Base-by-base conservation (phyloP, 2,888 invertebrate species). In the Arctia plantaginis region DNA sequence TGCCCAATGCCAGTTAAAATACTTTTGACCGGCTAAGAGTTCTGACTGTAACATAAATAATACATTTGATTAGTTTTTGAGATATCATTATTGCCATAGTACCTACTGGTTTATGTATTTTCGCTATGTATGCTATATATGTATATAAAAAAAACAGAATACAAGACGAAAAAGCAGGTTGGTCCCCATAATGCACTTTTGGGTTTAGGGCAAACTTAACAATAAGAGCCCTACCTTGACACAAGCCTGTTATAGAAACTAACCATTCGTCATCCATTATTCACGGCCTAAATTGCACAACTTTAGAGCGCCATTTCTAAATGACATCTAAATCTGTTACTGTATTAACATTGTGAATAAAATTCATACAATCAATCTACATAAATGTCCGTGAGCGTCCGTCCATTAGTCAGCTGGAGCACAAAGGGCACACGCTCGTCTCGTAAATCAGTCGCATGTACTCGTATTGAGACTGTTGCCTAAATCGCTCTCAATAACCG, bases 271-370 rank as follows among this genome's bases (percentile, higher is more conserved):
- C 95, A 95, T 95, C 93, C 93, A 94, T 95, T 95, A 95, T 95
- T 91, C 95, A 95, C 95, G 95, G 95, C 93, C 94, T 93, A 94
- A 95, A 95, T 95, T 95, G 95, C 95, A 93, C 95, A 95, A 95
- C 93, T 95, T 95, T 94, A 95, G 92, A 95, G 94, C 94, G 94
- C 95, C 94, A 95, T 95, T 95, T 95, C 95, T 94, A 95, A 95
- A 95, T 95, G 95, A 95, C 95, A 94, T 95, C 95, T 95, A 95
- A 95, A 95, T 95, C 95, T 95, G 95, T 95, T 95, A 95, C 91
- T 95, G 95, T 95, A 95, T 95, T 95, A 95, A 95, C 95, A 95
- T 95, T 94, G 95, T 95, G 95, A 95, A 95, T 95, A 95, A 95
- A 95, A 95, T 95, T 95, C 91, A 95, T 95, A 95, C 95, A 95